These are phyloP conservation scores for Neuroterus valhalla DNA, from an alignment of 1,140 invertebrate genomes.

Conservation along the genomic window DNA sequence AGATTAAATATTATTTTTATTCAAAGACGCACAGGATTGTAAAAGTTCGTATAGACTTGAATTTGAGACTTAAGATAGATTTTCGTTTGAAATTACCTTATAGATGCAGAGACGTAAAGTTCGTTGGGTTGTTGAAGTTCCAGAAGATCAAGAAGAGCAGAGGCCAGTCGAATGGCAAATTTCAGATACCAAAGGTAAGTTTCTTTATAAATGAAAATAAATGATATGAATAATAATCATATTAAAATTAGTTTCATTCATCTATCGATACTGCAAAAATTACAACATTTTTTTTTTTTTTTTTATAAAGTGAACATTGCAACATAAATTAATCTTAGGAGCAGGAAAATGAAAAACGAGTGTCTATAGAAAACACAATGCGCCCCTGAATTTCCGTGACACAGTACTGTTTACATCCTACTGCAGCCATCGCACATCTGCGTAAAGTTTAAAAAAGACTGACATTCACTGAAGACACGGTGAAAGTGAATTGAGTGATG, in stretches of 20 bases:
- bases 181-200: slow-evolving; percentile 75
- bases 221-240: no score
- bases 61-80: background rate
- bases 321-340: background rate
- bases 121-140: slow-evolving; percentile 74
- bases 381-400: slow-evolving; percentile 1
- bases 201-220: background rate
- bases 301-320: background rate
- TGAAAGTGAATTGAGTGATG: background rate
- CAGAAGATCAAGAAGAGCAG: slow-evolving; percentile 67
- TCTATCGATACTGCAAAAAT: no score
- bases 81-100: background rate
- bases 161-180: slow-evolving; percentile 75
- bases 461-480: slow-evolving; percentile 14
- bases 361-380: background rate
- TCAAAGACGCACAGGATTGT: no score
- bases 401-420: slow-evolving; percentile 1
- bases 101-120: slow-evolving; percentile 16
- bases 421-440: background rate
- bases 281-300: no score
- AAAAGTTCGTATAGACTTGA: background rate
- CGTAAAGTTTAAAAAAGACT: slow-evolving; percentile 28
- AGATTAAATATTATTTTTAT: no score
- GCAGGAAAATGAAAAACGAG: background rate
- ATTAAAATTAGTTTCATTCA: no score